These are phyloP conservation scores for Leucoma salicis DNA, from an alignment of 2,888 invertebrate genomes.

Conservation along the genomic window DNA sequence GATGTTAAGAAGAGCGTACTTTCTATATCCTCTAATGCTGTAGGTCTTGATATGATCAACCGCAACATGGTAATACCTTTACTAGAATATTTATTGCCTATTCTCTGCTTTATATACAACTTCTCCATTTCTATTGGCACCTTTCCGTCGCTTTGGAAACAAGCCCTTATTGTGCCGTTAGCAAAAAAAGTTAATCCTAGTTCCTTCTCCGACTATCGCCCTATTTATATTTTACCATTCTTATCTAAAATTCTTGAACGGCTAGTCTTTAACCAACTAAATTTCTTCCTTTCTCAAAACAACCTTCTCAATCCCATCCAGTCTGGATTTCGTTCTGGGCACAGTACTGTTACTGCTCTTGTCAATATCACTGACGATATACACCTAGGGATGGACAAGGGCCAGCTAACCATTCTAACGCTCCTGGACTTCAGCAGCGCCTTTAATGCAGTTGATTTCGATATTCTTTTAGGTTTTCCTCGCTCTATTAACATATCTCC, in stretches of 20 bases:
- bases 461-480: no score
- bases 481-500: no score
- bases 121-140: neutral
- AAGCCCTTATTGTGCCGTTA: neutral
- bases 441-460: no score
- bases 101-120: no score
- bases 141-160: neutral
- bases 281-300: neutral
- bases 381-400: no score
- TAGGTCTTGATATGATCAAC: no score
- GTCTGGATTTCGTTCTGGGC: neutral
- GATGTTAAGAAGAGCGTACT: no score
- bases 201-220: neutral
- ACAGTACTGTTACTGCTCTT: neutral
- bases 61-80: no score
- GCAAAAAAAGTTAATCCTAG: neutral
- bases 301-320: neutral
- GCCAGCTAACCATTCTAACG: no score
- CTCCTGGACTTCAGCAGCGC: no score
- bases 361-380: neutral
- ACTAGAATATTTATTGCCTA: no score
- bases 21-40: no score
- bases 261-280: neutral
- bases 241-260: neutral
- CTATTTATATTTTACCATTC: neutral